Base-by-base conservation (phyloP, 2,113 vertebrate species). In the Indicator maculatus region DNA sequence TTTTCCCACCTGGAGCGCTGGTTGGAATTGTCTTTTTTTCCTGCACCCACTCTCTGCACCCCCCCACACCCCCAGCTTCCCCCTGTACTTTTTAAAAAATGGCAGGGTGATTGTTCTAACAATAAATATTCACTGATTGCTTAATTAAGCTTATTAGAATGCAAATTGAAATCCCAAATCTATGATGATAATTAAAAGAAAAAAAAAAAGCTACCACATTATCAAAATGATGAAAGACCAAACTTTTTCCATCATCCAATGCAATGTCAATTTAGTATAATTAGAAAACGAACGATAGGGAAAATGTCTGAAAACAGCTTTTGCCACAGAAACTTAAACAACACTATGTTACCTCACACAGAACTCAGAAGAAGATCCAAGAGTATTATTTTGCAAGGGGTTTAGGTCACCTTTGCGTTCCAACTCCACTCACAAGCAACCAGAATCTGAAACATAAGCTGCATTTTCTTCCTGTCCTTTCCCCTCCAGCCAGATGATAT, bases 141-240 rank as follows among this genome's bases (percentile, higher is more conserved):
- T 91, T 92, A 91, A 83, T 87, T 93, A 87, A 79, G 79, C 63
- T 87, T 96, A 93, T 89, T 79, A 87, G 93, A 93, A 96, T 94
- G 84, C 59, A 96, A 87, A 94, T 94, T 89, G 70, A 87, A 93
- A 79, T 66, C 81, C 58, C 31, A 79, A 92, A 80, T 5, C 55
- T 91, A 69, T 70, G 47, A 39, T 31, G 82, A 70, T 45, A 89
- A 87, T 73, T 89, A 5, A 79, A 80, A 75, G 74, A 78, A 58
- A 16, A 47, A 45, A 45, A 45, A 47, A 47, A 47, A 47, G 17
- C 45, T 16, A 82, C 31, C 67, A 85, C 20, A 52, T 83, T 93
- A 52, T 17, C 64, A 60, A 71, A 92, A 52, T 85, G 69, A 83
- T 92, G 47, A 67, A 95, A 88, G 60, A 86, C 77, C 67, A 83